Evolutionary conservation across 2,797 vertebrate genomes (phyloP).

Genomic region (Crenuchus spilurus): DNA sequence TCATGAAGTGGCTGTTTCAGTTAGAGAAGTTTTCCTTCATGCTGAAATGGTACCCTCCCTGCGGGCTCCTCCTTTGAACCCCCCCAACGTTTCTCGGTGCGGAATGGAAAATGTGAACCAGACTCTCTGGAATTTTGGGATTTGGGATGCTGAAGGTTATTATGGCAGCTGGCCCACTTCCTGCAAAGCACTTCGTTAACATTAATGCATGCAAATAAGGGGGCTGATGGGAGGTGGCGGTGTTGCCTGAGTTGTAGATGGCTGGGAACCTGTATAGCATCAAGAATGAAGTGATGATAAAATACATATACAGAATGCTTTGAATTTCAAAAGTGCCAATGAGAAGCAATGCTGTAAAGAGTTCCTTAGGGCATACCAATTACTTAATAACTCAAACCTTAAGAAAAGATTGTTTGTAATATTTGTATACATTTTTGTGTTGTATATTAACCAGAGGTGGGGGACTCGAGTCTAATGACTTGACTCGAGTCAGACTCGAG

Average conservation of each 20-base stretch:
- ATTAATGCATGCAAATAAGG: conserved; percentile 58
- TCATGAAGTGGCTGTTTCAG: conserved; percentile 49
- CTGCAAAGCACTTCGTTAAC: conserved; percentile 53
- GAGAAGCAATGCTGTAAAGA: no score
- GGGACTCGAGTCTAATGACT: no score
- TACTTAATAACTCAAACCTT: no score
- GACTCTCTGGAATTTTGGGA: conserved; percentile 50
- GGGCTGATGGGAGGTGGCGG: conserved; percentile 45
- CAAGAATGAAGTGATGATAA: no score
- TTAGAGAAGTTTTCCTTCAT: conserved; percentile 53
- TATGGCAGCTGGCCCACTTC: conserved; percentile 51
- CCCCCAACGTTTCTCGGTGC: background rate
- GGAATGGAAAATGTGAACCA: conserved; percentile 59
- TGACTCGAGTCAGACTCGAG: no score
- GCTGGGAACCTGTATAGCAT: no score
- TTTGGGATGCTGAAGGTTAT: conserved; percentile 51
- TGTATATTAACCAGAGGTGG: no score
- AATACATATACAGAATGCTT: no score
- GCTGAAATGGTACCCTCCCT: conserved; percentile 40
- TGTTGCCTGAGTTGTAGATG: conserved; percentile 35
- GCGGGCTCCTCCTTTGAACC: conserved; percentile 52
- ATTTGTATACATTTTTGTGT: no score
- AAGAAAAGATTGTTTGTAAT: no score
- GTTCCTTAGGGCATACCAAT: no score
- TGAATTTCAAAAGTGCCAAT: no score